These are phyloP conservation scores for Pachymerium ferrugineum DNA, from an alignment of 2,888 invertebrate genomes.

Conservation along the genomic window DNA sequence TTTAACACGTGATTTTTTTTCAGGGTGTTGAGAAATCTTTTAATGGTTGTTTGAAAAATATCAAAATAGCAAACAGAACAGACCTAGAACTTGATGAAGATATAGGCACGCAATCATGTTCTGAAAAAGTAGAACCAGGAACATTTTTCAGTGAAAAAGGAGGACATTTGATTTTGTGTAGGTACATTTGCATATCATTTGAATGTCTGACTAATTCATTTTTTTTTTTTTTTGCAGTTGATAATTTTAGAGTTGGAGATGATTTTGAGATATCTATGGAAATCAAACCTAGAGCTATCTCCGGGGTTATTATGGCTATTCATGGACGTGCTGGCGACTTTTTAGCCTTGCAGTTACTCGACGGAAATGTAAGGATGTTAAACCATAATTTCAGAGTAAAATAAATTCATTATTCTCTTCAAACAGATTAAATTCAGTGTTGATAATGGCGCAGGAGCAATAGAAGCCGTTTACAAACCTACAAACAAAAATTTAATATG, in stretches of 20 bases:
- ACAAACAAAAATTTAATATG: slow-evolving; percentile 67
- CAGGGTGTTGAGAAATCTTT: slow-evolving; percentile 64
- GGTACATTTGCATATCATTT: slow-evolving; percentile 40
- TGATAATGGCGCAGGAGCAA: slow-evolving; percentile 74
- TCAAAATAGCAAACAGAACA: slow-evolving; percentile 38
- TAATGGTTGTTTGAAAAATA: slow-evolving; percentile 74
- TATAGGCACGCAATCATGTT: slow-evolving; percentile 55
- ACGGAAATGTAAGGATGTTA: slow-evolving; percentile 60
- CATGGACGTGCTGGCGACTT: slow-evolving; percentile 72
- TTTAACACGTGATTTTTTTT: background rate
- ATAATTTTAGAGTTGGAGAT: slow-evolving; percentile 71
- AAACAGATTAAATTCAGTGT: slow-evolving; percentile 65
- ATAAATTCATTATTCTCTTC: background rate
- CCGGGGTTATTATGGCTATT: slow-evolving; percentile 79
- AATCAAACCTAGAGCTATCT: slow-evolving; percentile 74
- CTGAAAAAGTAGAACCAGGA: slow-evolving; percentile 70
- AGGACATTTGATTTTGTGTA: slow-evolving; percentile 60
- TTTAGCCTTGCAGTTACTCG: slow-evolving; percentile 76
- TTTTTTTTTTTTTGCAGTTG: slow-evolving; percentile 51
- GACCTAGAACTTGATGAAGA: background rate
- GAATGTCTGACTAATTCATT: background rate
- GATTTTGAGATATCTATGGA: slow-evolving; percentile 75
- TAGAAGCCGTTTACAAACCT: slow-evolving; percentile 65
- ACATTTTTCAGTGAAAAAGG: slow-evolving; percentile 75
- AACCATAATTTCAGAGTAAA: background rate